Evolutionary conservation across 1,140 invertebrate species (phyloP).

Genomic region (Amphibalanus amphitrite): DNA sequence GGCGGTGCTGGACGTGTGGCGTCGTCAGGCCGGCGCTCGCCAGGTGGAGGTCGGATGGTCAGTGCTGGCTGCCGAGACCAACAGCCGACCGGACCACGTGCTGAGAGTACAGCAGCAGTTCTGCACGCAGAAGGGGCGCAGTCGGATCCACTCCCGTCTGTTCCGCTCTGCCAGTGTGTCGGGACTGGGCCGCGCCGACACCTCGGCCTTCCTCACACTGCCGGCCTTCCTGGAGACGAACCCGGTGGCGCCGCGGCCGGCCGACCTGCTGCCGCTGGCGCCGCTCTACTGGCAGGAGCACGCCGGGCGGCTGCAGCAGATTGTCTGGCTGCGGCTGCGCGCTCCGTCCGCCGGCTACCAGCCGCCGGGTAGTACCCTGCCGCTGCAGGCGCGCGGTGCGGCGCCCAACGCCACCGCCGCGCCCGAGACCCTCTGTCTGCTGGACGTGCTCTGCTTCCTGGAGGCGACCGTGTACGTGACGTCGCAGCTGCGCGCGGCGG

Average conservation of each 20-base stretch:
- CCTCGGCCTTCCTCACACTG: not conserved
- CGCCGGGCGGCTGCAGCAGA: not conserved
- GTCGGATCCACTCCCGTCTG: not conserved
- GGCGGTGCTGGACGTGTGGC: not conserved
- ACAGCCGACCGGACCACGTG: not conserved
- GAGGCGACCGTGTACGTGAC: conserved; percentile 30
- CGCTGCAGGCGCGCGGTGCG: not conserved
- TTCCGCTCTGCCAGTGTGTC: not conserved
- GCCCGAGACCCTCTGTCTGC: conserved; percentile 52
- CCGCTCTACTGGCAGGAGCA: not conserved
- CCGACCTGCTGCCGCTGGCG: not conserved
- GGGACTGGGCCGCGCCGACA: not conserved
- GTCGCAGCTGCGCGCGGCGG: conserved; percentile 31
- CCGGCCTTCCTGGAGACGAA: not conserved
- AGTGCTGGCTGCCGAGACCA: not conserved
- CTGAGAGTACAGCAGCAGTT: not conserved
- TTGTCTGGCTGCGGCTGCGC: not conserved
- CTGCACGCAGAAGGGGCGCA: not conserved
- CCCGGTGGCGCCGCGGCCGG: too few relatives aligned
- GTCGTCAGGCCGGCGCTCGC: too few relatives aligned
- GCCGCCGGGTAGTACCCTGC: not conserved
- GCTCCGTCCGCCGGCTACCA: too few relatives aligned
- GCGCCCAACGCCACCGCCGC: conserved; percentile 43
- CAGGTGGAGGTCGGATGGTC: not conserved
- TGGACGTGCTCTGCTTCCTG: conserved; percentile 68